Base-by-base conservation (phyloP, 2,888 invertebrate genomes). In the Rhamphomyia laevipes region DNA sequence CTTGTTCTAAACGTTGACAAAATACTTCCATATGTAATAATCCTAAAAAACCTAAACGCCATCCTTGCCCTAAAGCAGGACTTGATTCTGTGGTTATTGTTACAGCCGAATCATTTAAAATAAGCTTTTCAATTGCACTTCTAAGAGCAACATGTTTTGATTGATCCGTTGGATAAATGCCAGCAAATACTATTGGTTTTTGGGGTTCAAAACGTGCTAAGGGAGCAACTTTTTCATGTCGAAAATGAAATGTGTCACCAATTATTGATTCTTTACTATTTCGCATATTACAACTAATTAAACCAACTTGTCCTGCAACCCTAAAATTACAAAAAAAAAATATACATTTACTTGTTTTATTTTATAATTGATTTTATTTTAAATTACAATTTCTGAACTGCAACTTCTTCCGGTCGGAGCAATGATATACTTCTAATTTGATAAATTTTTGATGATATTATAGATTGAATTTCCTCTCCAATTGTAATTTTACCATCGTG, bases 61-160 rank as follows among this genome's bases (percentile, higher is more conserved):
- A 92, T 21, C 92, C 92, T 64, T 86, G 85, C 3, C 91, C 92
- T 49, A 92, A 72, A 3, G 91, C 91, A 51, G 88, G 83, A 70
- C 90, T 90, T 6, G 85, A 81, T 71, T 95, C 95, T 15, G 81
- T 66, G 37, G 74, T 74, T 5, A 92, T 75, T n/a, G 81, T 77
- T 5, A 97, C 95, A 51, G 90, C 93, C 7, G 90, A 86, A 71
- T 99, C 97, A 70, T 95, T 99, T 38, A 99, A 74, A n/a, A 82
- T 78, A 43, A 99, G 74, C 69, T 92, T 92, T 53, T 92, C 91
- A 47, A 99, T 84, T 12, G 97, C 90, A 61, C 75, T 79, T 58
- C 84, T 76, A 15, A 95, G 73, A 47, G 75, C 74, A 1, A 77
- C 64, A 63, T 86, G 84, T 62, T 93, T 86, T 0, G 90, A 86